Conservation (phyloP, 2,113 vertebrate genomes). For the Phrynocephalus versicolor region DNA sequence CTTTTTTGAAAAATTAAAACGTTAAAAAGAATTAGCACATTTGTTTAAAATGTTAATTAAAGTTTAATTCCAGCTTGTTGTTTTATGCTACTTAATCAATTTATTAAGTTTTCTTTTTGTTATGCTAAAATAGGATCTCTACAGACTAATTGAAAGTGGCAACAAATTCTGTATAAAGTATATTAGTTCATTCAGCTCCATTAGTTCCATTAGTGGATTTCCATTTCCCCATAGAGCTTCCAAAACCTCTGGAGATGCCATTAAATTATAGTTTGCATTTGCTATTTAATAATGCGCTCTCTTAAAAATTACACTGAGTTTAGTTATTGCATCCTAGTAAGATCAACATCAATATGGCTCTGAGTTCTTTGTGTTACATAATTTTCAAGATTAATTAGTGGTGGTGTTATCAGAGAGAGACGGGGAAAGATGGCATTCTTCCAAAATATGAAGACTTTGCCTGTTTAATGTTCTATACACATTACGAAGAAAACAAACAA, state of each 20-base stretch:
- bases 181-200: slow-evolving; percentile 29
- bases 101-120: slow-evolving; percentile 3
- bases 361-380: slow-evolving; percentile 1
- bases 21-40: slow-evolving; percentile 11
- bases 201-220: slow-evolving; percentile 28
- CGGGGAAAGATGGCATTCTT: neutral
- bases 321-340: slow-evolving; percentile 18
- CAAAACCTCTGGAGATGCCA: slow-evolving; percentile 17
- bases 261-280: slow-evolving; percentile 2
- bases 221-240: slow-evolving; percentile 26
- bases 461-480: neutral
- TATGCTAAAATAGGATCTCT: slow-evolving; percentile 22
- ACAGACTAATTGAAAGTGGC: slow-evolving; percentile 26
- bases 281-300: slow-evolving; percentile 24
- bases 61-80: slow-evolving; percentile 14
- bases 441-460: neutral
- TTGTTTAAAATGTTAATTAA: slow-evolving; percentile 30
- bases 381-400: slow-evolving; percentile 13
- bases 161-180: slow-evolving; percentile 28
- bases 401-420: neutral
- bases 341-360: neutral
- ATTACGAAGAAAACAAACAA: neutral
- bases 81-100: slow-evolving; percentile 27
- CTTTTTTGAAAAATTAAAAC: slow-evolving; percentile 16
- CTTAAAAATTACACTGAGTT: slow-evolving; percentile 9